Percentiles rank a stretch among this genome's conserved stretches.
phyloP scores from a whole-genome alignment of 2,113 vertebrate species.

The Bambusicola thoracicus region DNA sequence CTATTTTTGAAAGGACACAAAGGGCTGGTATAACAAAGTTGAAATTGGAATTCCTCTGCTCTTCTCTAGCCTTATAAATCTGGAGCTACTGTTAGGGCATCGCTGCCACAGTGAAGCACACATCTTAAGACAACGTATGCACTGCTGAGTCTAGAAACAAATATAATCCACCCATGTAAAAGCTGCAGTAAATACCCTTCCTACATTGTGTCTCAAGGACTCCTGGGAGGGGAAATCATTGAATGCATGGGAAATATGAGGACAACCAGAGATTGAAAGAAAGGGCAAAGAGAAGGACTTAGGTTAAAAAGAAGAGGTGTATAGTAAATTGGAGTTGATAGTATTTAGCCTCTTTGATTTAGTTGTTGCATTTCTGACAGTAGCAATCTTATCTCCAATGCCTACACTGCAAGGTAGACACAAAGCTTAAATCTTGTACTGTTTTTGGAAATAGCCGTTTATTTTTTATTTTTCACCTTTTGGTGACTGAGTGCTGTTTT shows the following conservation, averaged over 20 bases:
- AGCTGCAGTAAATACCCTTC: background rate
- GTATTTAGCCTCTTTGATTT: constrained; percentile 14
- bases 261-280: background rate
- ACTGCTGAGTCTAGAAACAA: background rate
- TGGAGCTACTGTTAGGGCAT: background rate
- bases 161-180: background rate
- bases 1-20: constrained; percentile 49
- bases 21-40: background rate
- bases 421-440: background rate
- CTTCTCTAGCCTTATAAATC: background rate
- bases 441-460: background rate
- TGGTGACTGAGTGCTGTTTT: background rate
- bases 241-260: background rate
- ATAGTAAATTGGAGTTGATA: background rate
- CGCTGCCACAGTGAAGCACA: background rate
- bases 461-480: background rate
- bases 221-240: background rate
- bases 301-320: background rate
- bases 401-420: background rate
- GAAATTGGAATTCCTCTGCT: constrained; percentile 10
- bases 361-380: constrained; percentile 20
- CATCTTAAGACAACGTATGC: background rate
- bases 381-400: background rate
- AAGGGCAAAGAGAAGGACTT: background rate
- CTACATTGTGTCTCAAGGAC: background rate